phyloP scores from a whole-genome alignment of 2,797 vertebrate species.

The Xenentodon cancila region DNA sequence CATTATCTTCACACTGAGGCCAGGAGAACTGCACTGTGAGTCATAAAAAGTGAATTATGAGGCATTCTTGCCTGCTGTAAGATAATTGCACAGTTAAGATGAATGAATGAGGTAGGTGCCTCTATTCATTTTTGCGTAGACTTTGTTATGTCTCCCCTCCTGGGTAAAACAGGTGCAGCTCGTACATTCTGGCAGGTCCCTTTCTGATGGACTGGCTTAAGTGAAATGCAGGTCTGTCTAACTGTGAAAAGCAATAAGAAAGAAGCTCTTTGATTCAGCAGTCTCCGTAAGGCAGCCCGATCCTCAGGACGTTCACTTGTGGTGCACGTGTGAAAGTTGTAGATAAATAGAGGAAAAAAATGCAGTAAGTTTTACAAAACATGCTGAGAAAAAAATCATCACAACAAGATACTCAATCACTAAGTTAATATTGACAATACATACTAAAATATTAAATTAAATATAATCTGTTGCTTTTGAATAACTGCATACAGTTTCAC shows the following conservation, averaged over 20 bases:
- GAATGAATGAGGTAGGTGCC: constrained; percentile 46
- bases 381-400: too few relatives aligned
- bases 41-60: constrained; percentile 27
- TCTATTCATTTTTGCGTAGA: constrained; percentile 27
- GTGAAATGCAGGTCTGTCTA: constrained; percentile 26
- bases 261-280: constrained; percentile 64
- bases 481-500: background rate
- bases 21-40: constrained; percentile 15
- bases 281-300: constrained; percentile 50
- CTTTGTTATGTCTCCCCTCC: constrained; percentile 43
- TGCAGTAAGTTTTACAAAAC: constrained; percentile 16
- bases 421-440: background rate
- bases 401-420: constrained; percentile 10
- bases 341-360: constrained; percentile 40
- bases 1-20: background rate
- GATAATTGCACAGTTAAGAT: constrained; percentile 6
- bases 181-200: constrained; percentile 23
- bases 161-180: constrained; percentile 51
- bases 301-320: constrained; percentile 41
- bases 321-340: constrained; percentile 53
- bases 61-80: constrained; percentile 8
- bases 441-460: background rate
- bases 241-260: constrained; percentile 54
- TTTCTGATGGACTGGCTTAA: constrained; percentile 23
- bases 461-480: constrained; percentile 4